Base-by-base conservation (phyloP, 2,797 vertebrate species). In the Salmo trutta region DNA sequence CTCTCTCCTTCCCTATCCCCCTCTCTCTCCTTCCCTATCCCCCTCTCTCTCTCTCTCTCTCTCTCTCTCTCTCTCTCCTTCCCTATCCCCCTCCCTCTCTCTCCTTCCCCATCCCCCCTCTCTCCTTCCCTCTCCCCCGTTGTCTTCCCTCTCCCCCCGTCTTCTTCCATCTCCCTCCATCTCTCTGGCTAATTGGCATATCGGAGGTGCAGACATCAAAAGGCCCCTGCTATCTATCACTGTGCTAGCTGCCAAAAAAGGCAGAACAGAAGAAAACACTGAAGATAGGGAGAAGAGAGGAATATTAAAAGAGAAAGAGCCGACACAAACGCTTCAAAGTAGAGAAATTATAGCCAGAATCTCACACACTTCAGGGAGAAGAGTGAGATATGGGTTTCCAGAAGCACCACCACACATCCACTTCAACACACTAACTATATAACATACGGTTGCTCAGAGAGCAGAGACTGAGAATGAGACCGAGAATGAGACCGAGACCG, bases 151-250 rank as follows among this genome's bases (percentile, higher is more conserved):
- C 0, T 31, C 4, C 4, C 31, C 3, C 29, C 0, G 24, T 24
- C 24, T 24, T 24, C 24, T 24, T 24, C 24, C 24, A 24, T 24
- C 24, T 24, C 78, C 71, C 47, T 71, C 82, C 79, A 77, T 83
- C 90, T 89, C 70, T 87, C 84, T 84, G 79, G 80, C 82, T 93
- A 93, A 93, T 91, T 91, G 87, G 91, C 78, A 88, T 90, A 90
- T 91, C 87, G 85, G 84, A 92, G 89, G 84, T 91, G 77, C 83
- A 31, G 76, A 91, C 89, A 90, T 93, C 88, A 91, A 93, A 92
- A 82, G 81, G 75, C 76, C 89, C 79, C 80, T 80, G 84, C 86
- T 86, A 87, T 85, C 82, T 87, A 86, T 87, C 74, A 74, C 66
- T 47, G 76, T 41, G 51, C 67, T 75, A 19, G 77, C 36, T 76